Evolutionary conservation across 2,888 invertebrate genomes (phyloP), one percentile per base, ranked within the genome.

Genomic region (Ferdinandea cuprea): DNA sequence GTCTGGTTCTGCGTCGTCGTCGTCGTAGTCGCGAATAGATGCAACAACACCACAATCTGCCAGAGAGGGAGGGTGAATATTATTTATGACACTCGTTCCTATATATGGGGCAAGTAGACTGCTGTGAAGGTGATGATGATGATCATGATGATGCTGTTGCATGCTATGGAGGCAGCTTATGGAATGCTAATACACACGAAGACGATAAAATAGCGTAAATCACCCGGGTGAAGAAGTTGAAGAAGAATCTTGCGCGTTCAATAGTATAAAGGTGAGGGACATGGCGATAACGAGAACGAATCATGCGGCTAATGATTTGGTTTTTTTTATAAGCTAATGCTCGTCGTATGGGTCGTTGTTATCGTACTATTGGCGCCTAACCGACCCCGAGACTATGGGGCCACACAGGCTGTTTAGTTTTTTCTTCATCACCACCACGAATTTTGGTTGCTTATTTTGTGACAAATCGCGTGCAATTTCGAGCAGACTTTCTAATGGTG

Each of bases 61-160:
- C 48, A 13, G 37, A 13, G 54, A 11, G 65, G 37, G 58, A 50
- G 66, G 54, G 48, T 66, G 66, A 48, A 68, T 61, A 78, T 83
- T 83, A 83, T 83, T 83, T 83, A 83, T 83, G 83, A 83, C 42
- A 42, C 52, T 63, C 54, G 9, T 44, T 63, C 42, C 77, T 81
- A 83, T 81, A 83, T 78, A 78, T 83, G 77, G 83, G 83, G 58
- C 78, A 78, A 83, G 78, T 78, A 66, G 83, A 83, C 83, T 78
- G 83, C 72, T 83, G 83, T 73, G 83, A 83, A 78, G 83, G 83
- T 83, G 83, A 83, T 77, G 81, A 77, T 83, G 77, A 59, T 65
- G 71, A 46, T 59, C 46, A 65, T 69, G 74, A 61, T 54, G 52
- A 65, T 72, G 77, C 65, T 73, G 66, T 71, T 65, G 81, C 52